A percentile compares a stretch with the other conserved stretches of the same genome.
These are phyloP conservation scores for Elachura formosa DNA, from an alignment of 2,113 vertebrate genomes.

Conservation along the genomic window DNA sequence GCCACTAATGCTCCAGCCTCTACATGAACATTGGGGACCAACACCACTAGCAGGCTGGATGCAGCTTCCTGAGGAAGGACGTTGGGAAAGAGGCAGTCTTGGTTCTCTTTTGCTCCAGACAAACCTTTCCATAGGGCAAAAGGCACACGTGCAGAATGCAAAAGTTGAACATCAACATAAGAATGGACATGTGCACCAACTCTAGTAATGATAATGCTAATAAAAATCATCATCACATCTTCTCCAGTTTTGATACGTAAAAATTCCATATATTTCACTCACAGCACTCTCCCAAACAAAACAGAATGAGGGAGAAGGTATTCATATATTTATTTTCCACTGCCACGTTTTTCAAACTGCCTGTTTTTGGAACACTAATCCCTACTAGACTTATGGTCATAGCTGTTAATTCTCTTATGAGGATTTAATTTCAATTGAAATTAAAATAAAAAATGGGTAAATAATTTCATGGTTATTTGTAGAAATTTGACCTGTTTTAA, in stretches of 20 bases:
- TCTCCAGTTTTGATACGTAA: neutral
- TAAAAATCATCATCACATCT: neutral
- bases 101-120: neutral
- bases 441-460: neutral
- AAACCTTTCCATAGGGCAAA: neutral
- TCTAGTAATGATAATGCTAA: neutral
- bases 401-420: neutral
- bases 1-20: neutral
- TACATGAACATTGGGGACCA: neutral
- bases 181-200: accelerated
- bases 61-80: neutral
- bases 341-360: neutral
- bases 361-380: neutral
- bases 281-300: neutral
- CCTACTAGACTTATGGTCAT: neutral
- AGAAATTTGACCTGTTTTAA: neutral
- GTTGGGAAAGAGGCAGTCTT: neutral
- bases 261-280: neutral
- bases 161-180: neutral
- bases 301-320: neutral
- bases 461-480: neutral
- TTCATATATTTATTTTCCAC: neutral
- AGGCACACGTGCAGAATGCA: neutral
- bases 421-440: neutral
- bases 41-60: neutral